Evolutionary conservation across 2,797 vertebrate species (phyloP).

Genomic region (Gadopsis marmoratus): DNA sequence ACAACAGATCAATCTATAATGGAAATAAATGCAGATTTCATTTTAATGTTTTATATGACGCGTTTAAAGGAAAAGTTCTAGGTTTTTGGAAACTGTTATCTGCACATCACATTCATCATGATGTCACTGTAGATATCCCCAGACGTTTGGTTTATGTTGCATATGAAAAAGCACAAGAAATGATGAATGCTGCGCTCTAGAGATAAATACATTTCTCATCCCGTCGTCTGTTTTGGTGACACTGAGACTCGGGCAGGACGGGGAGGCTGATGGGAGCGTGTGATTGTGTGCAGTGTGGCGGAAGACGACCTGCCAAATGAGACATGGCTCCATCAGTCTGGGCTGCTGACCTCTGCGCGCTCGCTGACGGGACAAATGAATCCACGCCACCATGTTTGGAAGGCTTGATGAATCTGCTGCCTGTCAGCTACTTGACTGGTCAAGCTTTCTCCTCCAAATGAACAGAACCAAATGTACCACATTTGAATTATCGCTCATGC

Average conservation of each 20-base stretch:
- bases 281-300: conserved; percentile 77
- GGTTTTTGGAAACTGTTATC: neutral
- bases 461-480: conserved; percentile 34
- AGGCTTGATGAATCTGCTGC: conserved; percentile 55
- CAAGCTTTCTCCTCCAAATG: conserved; percentile 41
- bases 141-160: conserved; percentile 36
- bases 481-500: conserved; percentile 46
- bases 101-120: conserved; percentile 19
- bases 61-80: conserved; percentile 10
- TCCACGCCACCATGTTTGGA: conserved; percentile 9
- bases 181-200: conserved; percentile 57
- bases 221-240: conserved; percentile 47
- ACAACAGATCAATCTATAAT: neutral
- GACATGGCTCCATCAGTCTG: conserved; percentile 78
- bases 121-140: neutral
- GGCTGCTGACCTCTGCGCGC: conserved; percentile 63
- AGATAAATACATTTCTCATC: conserved; percentile 45
- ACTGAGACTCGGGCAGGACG: conserved; percentile 49
- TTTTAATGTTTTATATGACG: neutral
- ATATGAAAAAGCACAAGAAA: conserved; percentile 15
- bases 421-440: conserved; percentile 34
- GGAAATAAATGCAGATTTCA: neutral
- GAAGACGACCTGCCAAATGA: conserved; percentile 79
- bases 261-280: conserved; percentile 30
- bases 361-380: conserved; percentile 62